Conservation (phyloP, 2,888 invertebrate species). For the Creontiades dilutus region DNA sequence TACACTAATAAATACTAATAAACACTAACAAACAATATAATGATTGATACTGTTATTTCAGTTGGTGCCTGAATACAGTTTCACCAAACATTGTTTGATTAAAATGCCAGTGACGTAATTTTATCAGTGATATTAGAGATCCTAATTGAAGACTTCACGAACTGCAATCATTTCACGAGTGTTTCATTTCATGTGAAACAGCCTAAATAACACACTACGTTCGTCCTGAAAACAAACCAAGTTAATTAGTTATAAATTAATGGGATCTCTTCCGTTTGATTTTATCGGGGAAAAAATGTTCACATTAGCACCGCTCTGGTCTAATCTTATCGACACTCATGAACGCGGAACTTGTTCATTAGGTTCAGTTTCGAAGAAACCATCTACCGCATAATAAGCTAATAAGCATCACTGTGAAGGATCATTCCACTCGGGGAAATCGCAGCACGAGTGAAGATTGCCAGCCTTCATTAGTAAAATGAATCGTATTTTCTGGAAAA, state of each 20-base stretch:
- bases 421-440: background rate
- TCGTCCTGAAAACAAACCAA: background rate
- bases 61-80: too few relatives aligned
- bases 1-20: too few relatives aligned
- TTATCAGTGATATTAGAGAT: too few relatives aligned
- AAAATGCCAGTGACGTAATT: too few relatives aligned
- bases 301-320: background rate
- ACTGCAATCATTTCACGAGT: too few relatives aligned
- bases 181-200: too few relatives aligned
- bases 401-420: background rate
- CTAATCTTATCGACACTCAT: constrained; percentile 14
- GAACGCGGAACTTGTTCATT: constrained; percentile 42
- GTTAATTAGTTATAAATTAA: background rate
- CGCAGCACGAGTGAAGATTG: background rate
- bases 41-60: too few relatives aligned
- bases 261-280: background rate
- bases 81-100: too few relatives aligned
- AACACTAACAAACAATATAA: too few relatives aligned
- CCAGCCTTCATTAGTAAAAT: background rate
- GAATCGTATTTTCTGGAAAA: too few relatives aligned
- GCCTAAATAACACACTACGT: background rate
- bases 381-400: constrained; percentile 10
- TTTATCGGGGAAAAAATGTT: background rate
- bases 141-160: too few relatives aligned
- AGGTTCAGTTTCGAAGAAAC: constrained; percentile 13